phyloP scores from a whole-genome alignment of 2,113 vertebrate genomes.

The Elachura formosa region DNA sequence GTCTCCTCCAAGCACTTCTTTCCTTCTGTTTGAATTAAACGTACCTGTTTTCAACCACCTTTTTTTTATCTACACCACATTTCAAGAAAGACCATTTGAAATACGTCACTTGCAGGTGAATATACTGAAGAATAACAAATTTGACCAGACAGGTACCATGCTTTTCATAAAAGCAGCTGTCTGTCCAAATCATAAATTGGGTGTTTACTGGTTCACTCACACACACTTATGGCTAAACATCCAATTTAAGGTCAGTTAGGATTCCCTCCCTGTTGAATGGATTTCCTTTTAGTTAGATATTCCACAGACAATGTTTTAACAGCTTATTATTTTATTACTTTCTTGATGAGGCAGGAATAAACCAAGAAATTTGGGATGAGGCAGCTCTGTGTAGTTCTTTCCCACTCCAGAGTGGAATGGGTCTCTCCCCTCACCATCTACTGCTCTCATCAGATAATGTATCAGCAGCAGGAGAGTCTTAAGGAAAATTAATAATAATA shows the following conservation, averaged over 20 bases:
- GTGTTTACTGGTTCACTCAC: background rate
- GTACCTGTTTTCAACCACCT: background rate
- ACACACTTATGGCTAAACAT: background rate
- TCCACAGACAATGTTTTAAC: background rate
- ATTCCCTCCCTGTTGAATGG: background rate
- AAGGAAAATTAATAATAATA: background rate
- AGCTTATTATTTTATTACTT: background rate
- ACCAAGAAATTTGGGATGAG: background rate
- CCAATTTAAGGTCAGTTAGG: background rate
- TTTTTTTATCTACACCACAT: background rate
- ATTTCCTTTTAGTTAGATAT: background rate
- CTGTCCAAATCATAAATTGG: background rate
- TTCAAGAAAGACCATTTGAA: background rate
- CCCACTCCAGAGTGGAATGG: background rate
- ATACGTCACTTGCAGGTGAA: background rate
- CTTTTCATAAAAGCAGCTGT: background rate
- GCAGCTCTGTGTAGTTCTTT: background rate
- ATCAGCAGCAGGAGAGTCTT: background rate
- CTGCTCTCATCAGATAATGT: background rate
- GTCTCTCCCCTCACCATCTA: background rate
- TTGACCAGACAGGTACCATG: background rate
- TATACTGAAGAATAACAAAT: background rate
- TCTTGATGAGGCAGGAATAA: background rate
- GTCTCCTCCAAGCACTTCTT: background rate
- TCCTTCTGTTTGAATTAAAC: background rate